phyloP scores from a whole-genome alignment of 2,888 invertebrate species.

The Furcula furcula region DNA sequence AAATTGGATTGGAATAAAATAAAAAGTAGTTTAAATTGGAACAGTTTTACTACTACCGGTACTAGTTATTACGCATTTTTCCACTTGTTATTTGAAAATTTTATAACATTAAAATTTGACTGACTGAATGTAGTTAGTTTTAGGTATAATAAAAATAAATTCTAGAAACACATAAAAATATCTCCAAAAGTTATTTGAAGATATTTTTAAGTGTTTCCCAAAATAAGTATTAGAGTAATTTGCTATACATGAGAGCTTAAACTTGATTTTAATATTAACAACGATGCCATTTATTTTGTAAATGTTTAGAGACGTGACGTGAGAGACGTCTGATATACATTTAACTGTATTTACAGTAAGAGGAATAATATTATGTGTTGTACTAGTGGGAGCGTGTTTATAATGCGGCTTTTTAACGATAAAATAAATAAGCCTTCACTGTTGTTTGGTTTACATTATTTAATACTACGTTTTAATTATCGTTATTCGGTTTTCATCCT shows the following conservation, averaged over 20 bases:
- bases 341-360: too few species aligned
- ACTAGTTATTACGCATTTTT: too few species aligned
- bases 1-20: too few species aligned
- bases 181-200: slow-evolving; percentile 12
- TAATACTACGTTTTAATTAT: too few species aligned
- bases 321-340: background rate
- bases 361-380: slow-evolving; percentile 7
- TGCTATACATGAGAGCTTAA: slow-evolving; percentile 26
- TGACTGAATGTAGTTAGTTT: slow-evolving; percentile 43
- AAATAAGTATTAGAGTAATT: slow-evolving; percentile 15
- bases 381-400: slow-evolving; percentile 4
- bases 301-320: slow-evolving; percentile 10
- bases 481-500: too few species aligned
- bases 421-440: too few species aligned
- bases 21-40: too few species aligned
- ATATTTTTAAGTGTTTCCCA: slow-evolving; percentile 15
- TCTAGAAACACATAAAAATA: slow-evolving; percentile 12
- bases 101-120: slow-evolving; percentile 21
- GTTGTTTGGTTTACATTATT: too few species aligned
- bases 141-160: slow-evolving; percentile 19
- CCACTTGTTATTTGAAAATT: slow-evolving; percentile 12
- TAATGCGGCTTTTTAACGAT: slow-evolving; percentile 12
- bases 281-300: slow-evolving; percentile 29
- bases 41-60: too few species aligned
- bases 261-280: slow-evolving; percentile 21